These are phyloP conservation scores for Vanacampus margaritifer DNA, from an alignment of 2,113 vertebrate species.

Conservation along the genomic window DNA sequence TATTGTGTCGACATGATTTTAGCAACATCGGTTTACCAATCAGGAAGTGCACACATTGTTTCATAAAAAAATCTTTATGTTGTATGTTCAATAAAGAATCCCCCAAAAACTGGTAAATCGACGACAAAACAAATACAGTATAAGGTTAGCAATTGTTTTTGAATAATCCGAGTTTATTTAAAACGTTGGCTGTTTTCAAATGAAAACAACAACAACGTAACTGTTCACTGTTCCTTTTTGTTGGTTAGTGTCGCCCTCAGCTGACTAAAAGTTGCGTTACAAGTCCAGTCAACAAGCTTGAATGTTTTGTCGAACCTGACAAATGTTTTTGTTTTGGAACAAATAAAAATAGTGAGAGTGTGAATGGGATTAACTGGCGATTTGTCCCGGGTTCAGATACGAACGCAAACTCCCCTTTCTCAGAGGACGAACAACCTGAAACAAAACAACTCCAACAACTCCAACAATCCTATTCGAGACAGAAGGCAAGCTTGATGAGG, in stretches of 20 bases:
- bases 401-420: no score
- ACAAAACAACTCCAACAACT: no score
- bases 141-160: background rate
- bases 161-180: background rate
- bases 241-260: background rate
- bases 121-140: background rate
- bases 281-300: background rate
- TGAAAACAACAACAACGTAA: background rate
- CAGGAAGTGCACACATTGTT: background rate
- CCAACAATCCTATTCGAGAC: no score
- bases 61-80: no score
- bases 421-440: no score
- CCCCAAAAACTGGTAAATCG: background rate
- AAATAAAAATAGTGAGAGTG: no score
- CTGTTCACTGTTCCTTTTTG: background rate
- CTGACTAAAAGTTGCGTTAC: background rate
- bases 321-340: no score
- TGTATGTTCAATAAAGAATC: no score
- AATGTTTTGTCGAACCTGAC: no score
- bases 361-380: no score
- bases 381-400: no score
- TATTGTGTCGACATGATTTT: background rate
- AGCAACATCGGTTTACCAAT: background rate
- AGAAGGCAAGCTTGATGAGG: no score
- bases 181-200: background rate